Base-by-base conservation (phyloP, 2,888 invertebrate genomes). In the Zaprionus bogoriensis region DNA sequence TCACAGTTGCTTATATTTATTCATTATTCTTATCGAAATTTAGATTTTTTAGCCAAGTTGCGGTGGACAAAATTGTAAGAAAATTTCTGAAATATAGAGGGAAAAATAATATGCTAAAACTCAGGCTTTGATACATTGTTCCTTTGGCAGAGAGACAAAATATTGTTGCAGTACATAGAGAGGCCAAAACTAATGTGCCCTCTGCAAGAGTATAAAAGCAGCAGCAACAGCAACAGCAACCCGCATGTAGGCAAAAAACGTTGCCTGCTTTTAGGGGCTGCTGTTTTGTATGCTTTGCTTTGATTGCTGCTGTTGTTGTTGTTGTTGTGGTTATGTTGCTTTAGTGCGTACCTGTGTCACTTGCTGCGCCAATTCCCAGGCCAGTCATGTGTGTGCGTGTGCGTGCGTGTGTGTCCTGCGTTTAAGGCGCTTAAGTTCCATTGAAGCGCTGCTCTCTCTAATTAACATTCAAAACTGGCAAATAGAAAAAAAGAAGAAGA, bases 321-420 rank as follows among this genome's bases (percentile, higher is more conserved):
- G 63, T 10, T 50, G 45, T 6, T 64, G 59, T 66, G 53, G 77
- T 20, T 47, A 20, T 42, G 55, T 36, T 60, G 58, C 42, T 61
- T 39, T n/a, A 51, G 69, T 74, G 58, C 61, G 59, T 82, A 87
- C 88, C 88, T 88, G 88, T 77, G 76, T 69, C 73, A 51, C 62
- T 74, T 76, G 53, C 73, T 80, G 85, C 59, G 70, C 42, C 71
- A 68, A 67, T 78, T 81, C 78, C 76, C 81, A 81, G 60, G 51
- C 50, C 38, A 44, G 41, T 45, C 32, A 39, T 42, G 50, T 23
- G 58, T 30, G 30, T n/a, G 36, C 32, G 17, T 32, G 32, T 28
- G 32, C 46, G 32, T 46, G 23, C 23, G 12, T 65, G 55, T 72
- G 74, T 23, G 59, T 38, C 52, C 44, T 63, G 73, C 58, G 64